Percentiles rank a stretch among this genome's conserved stretches.
phyloP scores from a whole-genome alignment of 2,113 vertebrate genomes.

The Sinocyclocheilus rhinocerous region DNA sequence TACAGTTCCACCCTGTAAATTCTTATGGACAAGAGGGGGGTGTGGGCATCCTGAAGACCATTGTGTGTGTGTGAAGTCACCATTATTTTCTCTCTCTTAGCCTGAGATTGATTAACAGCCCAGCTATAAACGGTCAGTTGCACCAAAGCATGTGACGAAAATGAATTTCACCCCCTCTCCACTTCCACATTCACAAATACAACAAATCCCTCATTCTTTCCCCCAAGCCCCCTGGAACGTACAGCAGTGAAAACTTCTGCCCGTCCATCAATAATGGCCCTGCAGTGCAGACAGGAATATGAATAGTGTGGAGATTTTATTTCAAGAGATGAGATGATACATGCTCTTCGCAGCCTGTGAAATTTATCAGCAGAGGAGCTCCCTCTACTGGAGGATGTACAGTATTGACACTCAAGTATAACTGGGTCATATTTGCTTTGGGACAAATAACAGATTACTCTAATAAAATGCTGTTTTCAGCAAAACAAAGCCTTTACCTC shows the following conservation, averaged over 20 bases:
- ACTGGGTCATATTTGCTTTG: slow-evolving; percentile 11
- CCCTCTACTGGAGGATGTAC: slow-evolving; percentile 68
- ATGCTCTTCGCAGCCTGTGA: not conserved
- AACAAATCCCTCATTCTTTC: slow-evolving; percentile 43
- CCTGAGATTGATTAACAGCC: slow-evolving; percentile 33
- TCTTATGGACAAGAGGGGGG: slow-evolving; percentile 27
- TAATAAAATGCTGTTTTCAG: not conserved
- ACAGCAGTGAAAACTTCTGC: not conserved
- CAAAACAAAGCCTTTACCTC: not conserved
- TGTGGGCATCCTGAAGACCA: not conserved
- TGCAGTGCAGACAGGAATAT: slow-evolving; percentile 23
- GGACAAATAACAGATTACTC: not conserved
- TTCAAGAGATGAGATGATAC: slow-evolving; percentile 18
- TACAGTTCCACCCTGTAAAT: slow-evolving; percentile 46
- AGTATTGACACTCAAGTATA: slow-evolving; percentile 45
- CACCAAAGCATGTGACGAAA: slow-evolving; percentile 21
- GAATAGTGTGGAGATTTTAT: slow-evolving; percentile 1
- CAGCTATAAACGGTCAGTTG: slow-evolving; percentile 30
- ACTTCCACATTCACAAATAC: slow-evolving; percentile 22
- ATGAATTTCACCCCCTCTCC: slow-evolving; percentile 30
- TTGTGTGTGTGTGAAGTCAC: slow-evolving; percentile 8
- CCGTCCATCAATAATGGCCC: slow-evolving; percentile 11
- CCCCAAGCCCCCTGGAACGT: slow-evolving; percentile 6
- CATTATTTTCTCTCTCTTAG: slow-evolving; percentile 34
- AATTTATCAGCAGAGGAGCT: slow-evolving; percentile 55